Base-by-base conservation (phyloP, 37 sponge, comb jelly and placozoan species). In the Cladorhizidae sp. region DNA sequence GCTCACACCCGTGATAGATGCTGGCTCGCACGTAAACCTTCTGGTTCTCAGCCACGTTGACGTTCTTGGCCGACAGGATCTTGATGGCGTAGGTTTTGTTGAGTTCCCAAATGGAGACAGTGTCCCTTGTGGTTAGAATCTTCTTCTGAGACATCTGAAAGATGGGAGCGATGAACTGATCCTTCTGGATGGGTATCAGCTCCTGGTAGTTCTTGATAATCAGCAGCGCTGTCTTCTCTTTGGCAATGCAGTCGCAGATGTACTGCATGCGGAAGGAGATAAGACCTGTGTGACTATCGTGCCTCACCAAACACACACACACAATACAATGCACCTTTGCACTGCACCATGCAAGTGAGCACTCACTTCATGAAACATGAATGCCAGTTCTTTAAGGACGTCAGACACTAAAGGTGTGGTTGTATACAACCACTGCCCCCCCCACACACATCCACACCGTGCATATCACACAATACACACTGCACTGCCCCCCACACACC, bases 1-100 rank as follows among this genome's bases (percentile, higher is more conserved):
- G 38, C 33, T 93, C 92, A 45, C 76, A 89, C 6, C 97, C 97
- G 73, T 96, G 94, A 57, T 93, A 93, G 58, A 96, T 68, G 22
- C 78, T 84, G 49, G 94, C 89, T 15, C 78, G 72, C 45, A 96
- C 85, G 76, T 78, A 91, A 55, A 93, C 94, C 81, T 89, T 93
- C 51, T 82, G 73, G 58, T 86, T 86, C 31, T 90, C 88, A 57
- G 77, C 55, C 43, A 84, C 78, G 41, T 90, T 94, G 75, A 84
- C 75, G 70, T 94, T 90, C 56, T 75, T 84, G n/a, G 95, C 95
- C 52, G 51, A 64, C 23, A 90, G 32, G 23, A 90, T 70, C 41
- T 85, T 90, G 22, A 94, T 23, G 56, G 54, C 63, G 70, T 84
- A 87, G n/a, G 58, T 80, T 0, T 83, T 75, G 52, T 64, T 64